Conservation (phyloP, 2,888 invertebrate species). For the Panopea generosa region DNA sequence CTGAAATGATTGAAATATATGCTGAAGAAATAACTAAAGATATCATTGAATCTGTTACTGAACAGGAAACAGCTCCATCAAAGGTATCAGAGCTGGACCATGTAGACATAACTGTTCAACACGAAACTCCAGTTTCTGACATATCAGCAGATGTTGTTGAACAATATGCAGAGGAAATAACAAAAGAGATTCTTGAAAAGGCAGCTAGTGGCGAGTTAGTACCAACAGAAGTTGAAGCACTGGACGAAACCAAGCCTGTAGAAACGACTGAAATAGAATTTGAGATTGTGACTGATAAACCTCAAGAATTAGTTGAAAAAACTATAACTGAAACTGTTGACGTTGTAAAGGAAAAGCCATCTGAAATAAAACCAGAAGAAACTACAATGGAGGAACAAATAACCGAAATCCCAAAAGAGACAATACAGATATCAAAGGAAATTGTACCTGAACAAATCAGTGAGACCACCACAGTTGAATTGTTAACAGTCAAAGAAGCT, state of each 20-base stretch:
- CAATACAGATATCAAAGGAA: slow-evolving; percentile 18
- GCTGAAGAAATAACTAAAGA: slow-evolving; percentile 43
- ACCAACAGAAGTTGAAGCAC: slow-evolving; percentile 38
- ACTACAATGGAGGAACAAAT: slow-evolving; percentile 13
- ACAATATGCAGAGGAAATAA: slow-evolving; percentile 64
- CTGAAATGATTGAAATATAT: slow-evolving; percentile 50
- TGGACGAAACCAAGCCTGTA: slow-evolving; percentile 53
- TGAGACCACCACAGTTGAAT: slow-evolving; percentile 20
- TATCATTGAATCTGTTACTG: slow-evolving; percentile 43
- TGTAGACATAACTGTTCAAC: neutral
- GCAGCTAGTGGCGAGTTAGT: slow-evolving; percentile 45
- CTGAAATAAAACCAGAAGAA: slow-evolving; percentile 26
- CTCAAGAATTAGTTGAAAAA: slow-evolving; percentile 35
- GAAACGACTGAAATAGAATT: slow-evolving; percentile 17
- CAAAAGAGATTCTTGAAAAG: slow-evolving; percentile 60
- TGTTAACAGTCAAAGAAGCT: slow-evolving; percentile 18
- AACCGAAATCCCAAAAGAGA: slow-evolving; percentile 10
- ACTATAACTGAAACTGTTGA: slow-evolving; percentile 20
- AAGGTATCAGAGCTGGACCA: slow-evolving; percentile 43
- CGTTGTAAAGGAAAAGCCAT: slow-evolving; percentile 24
- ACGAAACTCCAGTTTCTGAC: slow-evolving; percentile 34
- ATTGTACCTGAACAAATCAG: slow-evolving; percentile 1
- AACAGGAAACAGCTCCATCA: slow-evolving; percentile 12
- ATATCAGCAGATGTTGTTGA: slow-evolving; percentile 47
- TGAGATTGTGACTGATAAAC: slow-evolving; percentile 23